Conservation (phyloP, 30 jellyfish, hydroid and myxozoan species). For the Pseudorhiza aurosa region DNA sequence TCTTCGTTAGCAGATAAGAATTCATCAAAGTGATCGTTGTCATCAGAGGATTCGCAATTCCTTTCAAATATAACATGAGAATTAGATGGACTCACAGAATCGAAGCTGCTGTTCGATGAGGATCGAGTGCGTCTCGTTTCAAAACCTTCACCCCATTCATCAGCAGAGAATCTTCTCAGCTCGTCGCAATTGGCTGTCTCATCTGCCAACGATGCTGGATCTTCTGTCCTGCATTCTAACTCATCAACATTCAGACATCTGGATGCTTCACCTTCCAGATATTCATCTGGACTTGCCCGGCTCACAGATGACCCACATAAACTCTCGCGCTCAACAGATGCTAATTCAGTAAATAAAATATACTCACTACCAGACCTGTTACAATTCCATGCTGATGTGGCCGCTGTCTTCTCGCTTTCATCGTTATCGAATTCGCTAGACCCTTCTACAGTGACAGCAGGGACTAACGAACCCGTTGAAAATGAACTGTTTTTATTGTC, state of each 20-base stretch:
- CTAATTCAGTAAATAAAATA: slow-evolving; percentile 10
- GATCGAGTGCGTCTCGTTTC: slow-evolving; percentile 10
- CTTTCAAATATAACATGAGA: slow-evolving; percentile 49
- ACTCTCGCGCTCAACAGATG: slow-evolving; percentile 56
- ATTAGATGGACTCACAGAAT: slow-evolving; percentile 16
- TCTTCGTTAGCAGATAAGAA: too few species aligned
- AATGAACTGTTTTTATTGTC: not conserved
- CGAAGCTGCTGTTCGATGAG: not conserved
- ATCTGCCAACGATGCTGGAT: slow-evolving; percentile 12
- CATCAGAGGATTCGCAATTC: slow-evolving; percentile 18
- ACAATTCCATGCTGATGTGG: slow-evolving; percentile 1
- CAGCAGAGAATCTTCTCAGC: slow-evolving; percentile 16
- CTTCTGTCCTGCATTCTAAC: not conserved
- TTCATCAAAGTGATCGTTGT: too few species aligned
- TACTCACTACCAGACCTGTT: not conserved
- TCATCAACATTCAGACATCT: not conserved
- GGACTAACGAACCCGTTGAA: not conserved
- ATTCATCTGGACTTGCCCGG: slow-evolving; percentile 34
- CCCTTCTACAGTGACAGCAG: slow-evolving; percentile 23
- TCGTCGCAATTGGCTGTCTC: not conserved
- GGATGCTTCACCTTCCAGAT: slow-evolving; percentile 5
- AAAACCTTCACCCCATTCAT: not conserved
- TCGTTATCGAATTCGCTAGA: slow-evolving; percentile 2
- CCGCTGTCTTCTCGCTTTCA: slow-evolving; percentile 4
- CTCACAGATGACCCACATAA: slow-evolving; percentile 37